Evolutionary conservation across 2,888 invertebrate species (phyloP), one percentile per base, ranked within the genome.

Genomic region (Chymomyza caudatula): DNA sequence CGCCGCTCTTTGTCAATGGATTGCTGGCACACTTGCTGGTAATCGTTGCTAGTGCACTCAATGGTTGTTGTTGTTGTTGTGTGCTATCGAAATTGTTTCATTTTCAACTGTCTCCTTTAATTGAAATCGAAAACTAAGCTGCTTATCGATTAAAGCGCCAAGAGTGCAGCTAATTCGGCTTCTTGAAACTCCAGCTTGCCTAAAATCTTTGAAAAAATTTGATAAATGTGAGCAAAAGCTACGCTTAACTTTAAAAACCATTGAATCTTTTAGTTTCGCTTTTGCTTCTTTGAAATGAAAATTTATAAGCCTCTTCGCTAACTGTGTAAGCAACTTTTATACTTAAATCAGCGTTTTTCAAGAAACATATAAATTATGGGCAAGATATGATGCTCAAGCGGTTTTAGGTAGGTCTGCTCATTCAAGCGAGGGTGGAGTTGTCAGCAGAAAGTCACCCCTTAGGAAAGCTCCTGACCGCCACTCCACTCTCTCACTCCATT

Each of bases 21-120:
- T 2, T 60, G 72, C 77, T 76, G 81, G 76, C 77, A 78, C 69
- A 83, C 69, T 75, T 78, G 77, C 57, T 47, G 57, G n/a, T 44
- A 37, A 29, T 44, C 47, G 63, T 49, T 61, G 29, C 43, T 60
- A 53, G 19, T 61, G 47, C 19, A 37, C 1, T 37, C 13, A 2
- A 44, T 44, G 53, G 42, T 57, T 56, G 60, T 55, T 57, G 51
- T 42, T 66, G 55, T 60, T 58, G 60, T 56, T 37, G 37, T 55
- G 19, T 55, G 15, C 17, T 20, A 47, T 49, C 25, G 44, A 58
- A 58, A 20, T 53, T 37, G 29, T 37, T 37, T 37, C 29, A 4
- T 37, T 37, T 37, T 37, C 29, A 37, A 37, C 29, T 37, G 11
- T 37, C 11, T 65, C 51, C 56, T 63, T 51, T 58, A 44, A 17